Base-by-base conservation (phyloP, 2,797 vertebrate species). In the Hippopotamyrus pictus region DNA sequence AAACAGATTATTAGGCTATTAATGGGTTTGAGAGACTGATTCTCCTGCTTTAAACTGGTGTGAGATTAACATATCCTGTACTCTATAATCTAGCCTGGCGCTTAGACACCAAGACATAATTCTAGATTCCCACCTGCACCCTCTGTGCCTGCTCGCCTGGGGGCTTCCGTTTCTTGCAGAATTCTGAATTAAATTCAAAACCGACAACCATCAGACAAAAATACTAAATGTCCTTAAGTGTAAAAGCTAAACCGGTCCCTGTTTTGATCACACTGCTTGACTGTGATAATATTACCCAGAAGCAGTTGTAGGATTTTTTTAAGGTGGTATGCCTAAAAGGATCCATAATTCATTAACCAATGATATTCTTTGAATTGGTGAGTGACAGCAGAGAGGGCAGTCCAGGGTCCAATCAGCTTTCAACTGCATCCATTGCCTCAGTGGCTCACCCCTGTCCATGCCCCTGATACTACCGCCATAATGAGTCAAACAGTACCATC, bases 21-120 rank as follows among this genome's bases (percentile, higher is more conserved):
- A 95, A 94, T 90, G 76, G 95, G 95, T 96, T 96, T 96, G 91
- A 84, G 94, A 91, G 83, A n/a, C 91, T 93, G 95, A 95, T 95
- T 95, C 94, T 94, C 91, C 90, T 93, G 90, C 93, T 93, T 90
- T 95, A 95, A 95, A 92, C 95, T 92, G 93, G 94, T 95, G 95
- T 95, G 94, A 95, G 96, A 96, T 96, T 96, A 96, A 94, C 95
- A 95, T 93, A 95, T 94, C 94, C 90, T 91, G 92, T 92, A 94
- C 91, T 91, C 94, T 96, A 94, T 95, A 95, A 96, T 95, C 93
- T 94, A 94, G 94, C 94, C 94, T 93, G 93, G 95, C 93, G 92
- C 92, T 92, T 44, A 89, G 88, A 89, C 88, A 85, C 87, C 37
- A 14, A 25, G 57, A 62, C 57, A 88, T 25, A 41, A 59, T 37